phyloP scores from a whole-genome alignment of 2,888 invertebrate genomes.

The Tricholauxania praeusta region DNA sequence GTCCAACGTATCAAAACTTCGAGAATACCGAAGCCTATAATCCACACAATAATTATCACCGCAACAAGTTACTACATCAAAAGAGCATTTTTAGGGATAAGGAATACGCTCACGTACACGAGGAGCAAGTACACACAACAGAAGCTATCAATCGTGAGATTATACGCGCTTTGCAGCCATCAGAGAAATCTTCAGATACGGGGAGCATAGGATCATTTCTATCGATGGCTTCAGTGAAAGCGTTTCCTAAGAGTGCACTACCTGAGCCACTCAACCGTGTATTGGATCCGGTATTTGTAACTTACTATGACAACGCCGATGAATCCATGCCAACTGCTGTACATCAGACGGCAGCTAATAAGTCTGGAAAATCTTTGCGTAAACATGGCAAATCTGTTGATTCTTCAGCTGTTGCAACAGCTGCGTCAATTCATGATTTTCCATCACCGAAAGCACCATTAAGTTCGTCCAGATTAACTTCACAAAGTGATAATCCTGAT shows the following conservation, averaged over 20 bases:
- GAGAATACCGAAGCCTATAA: constrained; percentile 64
- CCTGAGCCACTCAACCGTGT: constrained; percentile 84
- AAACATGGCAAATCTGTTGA: constrained; percentile 43
- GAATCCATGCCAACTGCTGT: constrained; percentile 51
- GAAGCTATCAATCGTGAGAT: constrained; percentile 65
- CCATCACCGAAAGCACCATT: constrained; percentile 61
- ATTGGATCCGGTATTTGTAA: constrained; percentile 82
- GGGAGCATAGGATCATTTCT: constrained; percentile 82
- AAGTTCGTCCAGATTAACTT: constrained; percentile 67
- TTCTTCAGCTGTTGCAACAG: constrained; percentile 52
- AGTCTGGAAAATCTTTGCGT: constrained; percentile 47
- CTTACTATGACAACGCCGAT: constrained; percentile 73
- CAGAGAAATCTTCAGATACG: constrained; percentile 67
- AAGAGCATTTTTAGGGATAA: constrained; percentile 57
- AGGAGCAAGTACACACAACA: constrained; percentile 51
- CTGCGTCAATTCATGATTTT: constrained; percentile 58
- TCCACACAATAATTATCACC: constrained; percentile 65
- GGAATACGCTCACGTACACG: constrained; percentile 48
- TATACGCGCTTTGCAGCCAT: constrained; percentile 58
- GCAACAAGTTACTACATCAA: constrained; percentile 63
- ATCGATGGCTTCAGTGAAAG: constrained; percentile 87
- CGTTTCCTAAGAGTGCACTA: constrained; percentile 82
- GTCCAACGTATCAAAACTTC: constrained; percentile 58
- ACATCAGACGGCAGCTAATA: constrained; percentile 47
- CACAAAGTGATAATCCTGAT: constrained; percentile 82